These are phyloP conservation scores for Varroa destructor DNA, from an alignment of 1,140 invertebrate genomes.

Conservation along the genomic window DNA sequence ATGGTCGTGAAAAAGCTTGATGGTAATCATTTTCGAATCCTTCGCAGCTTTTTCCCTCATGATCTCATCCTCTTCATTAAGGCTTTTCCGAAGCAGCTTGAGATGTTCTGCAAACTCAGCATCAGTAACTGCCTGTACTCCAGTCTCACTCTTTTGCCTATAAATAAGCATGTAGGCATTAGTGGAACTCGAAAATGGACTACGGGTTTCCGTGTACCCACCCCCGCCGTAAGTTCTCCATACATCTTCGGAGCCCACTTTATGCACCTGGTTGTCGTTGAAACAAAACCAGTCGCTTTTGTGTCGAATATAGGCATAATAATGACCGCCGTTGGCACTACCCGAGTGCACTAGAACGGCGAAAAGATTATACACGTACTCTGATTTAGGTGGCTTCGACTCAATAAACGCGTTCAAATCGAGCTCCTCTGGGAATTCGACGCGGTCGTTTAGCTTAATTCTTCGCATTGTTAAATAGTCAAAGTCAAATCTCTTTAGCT, in stretches of 20 bases:
- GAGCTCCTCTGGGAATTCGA: constrained; percentile 65
- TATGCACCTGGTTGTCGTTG: constrained; percentile 47
- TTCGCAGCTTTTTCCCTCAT: constrained; percentile 49
- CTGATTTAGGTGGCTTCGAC: constrained; percentile 31
- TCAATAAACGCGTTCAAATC: constrained; percentile 64
- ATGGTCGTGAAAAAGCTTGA: constrained; percentile 33
- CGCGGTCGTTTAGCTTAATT: constrained; percentile 81
- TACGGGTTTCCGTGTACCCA: constrained; percentile 44
- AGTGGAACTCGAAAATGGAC: constrained; percentile 53
- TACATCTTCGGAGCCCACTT: constrained; percentile 54
- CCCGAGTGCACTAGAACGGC: constrained; percentile 88
- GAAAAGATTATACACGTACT: constrained; percentile 70
- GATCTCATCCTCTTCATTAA: constrained; percentile 54
- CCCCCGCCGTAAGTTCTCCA: constrained; percentile 68
- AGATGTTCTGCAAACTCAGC: constrained; percentile 63
- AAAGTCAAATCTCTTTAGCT: constrained; percentile 81
- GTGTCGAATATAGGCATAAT: constrained; percentile 81
- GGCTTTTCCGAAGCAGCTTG: constrained; percentile 50
- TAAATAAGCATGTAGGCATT: constrained; percentile 92
- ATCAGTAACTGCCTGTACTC: constrained; percentile 52
- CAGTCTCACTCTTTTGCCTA: constrained; percentile 57
- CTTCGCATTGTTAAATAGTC: constrained; percentile 70
- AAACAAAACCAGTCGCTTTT: constrained; percentile 46
- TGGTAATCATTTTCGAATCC: constrained; percentile 50
- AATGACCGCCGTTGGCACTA: constrained; percentile 77